These are phyloP conservation scores for Myripristis jacobus DNA, from an alignment of 2,797 vertebrate species.

Conservation along the genomic window DNA sequence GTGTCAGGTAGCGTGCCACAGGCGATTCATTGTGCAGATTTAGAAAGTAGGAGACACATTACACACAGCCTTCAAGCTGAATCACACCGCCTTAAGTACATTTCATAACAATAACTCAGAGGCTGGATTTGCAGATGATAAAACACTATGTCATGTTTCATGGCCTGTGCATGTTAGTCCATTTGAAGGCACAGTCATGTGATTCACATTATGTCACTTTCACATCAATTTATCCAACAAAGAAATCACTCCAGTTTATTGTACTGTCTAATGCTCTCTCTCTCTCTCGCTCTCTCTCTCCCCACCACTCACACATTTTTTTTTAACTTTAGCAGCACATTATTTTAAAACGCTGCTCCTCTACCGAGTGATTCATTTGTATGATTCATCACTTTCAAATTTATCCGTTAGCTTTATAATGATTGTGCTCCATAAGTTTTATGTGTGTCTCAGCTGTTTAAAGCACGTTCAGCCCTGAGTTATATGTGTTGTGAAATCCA, in stretches of 20 bases:
- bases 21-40: slow-evolving; percentile 42
- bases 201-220: slow-evolving; percentile 36
- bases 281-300: too few species aligned
- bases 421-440: too few species aligned
- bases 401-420: too few species aligned
- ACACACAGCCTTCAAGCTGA: slow-evolving; percentile 43
- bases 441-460: too few species aligned
- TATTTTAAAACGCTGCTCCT: too few species aligned
- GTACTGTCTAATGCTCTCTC: neutral
- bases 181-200: slow-evolving; percentile 24
- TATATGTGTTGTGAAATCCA: too few species aligned
- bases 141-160: slow-evolving; percentile 61
- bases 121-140: slow-evolving; percentile 61
- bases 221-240: slow-evolving; percentile 31
- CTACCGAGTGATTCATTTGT: too few species aligned
- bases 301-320: too few species aligned
- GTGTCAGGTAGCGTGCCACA: slow-evolving; percentile 46
- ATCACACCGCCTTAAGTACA: slow-evolving; percentile 38
- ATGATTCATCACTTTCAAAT: too few species aligned
- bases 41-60: slow-evolving; percentile 51
- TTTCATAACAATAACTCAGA: slow-evolving; percentile 62
- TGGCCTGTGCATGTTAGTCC: slow-evolving; percentile 29
- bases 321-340: too few species aligned
- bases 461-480: too few species aligned
- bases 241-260: slow-evolving; percentile 23